Evolutionary conservation across 23 tunicate genomes (phyloP), one percentile per base, ranked within the genome.

Genomic region (Diplosoma virens): DNA sequence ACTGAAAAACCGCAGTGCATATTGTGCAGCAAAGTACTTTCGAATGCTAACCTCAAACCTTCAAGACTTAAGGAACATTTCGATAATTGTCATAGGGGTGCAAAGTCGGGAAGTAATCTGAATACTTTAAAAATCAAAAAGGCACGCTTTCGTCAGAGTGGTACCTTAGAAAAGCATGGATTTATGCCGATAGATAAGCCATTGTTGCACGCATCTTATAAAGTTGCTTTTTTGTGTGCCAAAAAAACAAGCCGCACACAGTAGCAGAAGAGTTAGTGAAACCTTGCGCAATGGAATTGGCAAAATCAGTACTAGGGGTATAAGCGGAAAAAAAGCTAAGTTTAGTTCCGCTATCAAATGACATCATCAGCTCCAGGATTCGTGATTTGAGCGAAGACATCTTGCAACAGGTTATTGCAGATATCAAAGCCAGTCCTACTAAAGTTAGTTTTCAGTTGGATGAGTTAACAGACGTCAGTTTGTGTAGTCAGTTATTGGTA

Each of bases 391-490:
- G 71, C 28, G 71, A 64, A 21, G 71, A 64, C 34, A 64, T 64
- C 30, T 26, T 64, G 71, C 16, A 64, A 21, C 71, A 64, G 28
- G 71, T 64, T 21, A 64, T 29, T 56, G 25, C 64, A 6, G 64
- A 56, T 34, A 35, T 68, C 37, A 68, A 68, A 68, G 20, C 47
- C 75, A 68, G 75, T 68, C 53, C 75, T 30, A 68, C 29, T 23
- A 29, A 72, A 46, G 27, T 72, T 27, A 37, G 59, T 63, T 36
- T 63, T 28, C 70, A 63, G 60, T 72, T 72, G 78, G 78, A 72
- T 72, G 78, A 72, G 56, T 47, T 34, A 37, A 72, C 78, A 47
- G 78, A 72, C 56, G 78, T 72, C 70, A 63, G n/a, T n/a, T n/a
- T n/a, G n/a, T n/a, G n/a, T n/a, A n/a, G n/a, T n/a, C n/a, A n/a